A percentile compares a stretch with the other conserved stretches of the same genome.
Conservation (phyloP, 2,888 invertebrate genomes). For the Zelleria hepariella region DNA sequence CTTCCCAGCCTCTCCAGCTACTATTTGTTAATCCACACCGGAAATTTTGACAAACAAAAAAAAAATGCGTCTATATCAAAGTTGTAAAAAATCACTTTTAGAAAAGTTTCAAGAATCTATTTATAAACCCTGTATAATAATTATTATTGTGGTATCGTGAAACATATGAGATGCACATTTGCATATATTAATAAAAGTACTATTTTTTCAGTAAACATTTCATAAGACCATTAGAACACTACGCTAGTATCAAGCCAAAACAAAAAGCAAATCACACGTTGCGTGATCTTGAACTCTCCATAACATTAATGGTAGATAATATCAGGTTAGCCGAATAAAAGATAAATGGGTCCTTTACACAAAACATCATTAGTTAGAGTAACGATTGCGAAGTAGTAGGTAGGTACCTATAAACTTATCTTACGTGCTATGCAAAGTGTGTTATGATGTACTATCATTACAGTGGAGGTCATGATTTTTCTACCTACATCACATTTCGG, state of each 20-base stretch:
- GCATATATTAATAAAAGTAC: too few relatives aligned
- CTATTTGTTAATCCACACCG: too few relatives aligned
- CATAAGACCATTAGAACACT: too few relatives aligned
- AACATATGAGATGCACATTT: too few relatives aligned
- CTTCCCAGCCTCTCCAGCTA: too few relatives aligned
- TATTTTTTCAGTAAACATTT: too few relatives aligned
- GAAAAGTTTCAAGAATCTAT: too few relatives aligned
- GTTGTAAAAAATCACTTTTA: too few relatives aligned
- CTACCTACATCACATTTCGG: neutral
- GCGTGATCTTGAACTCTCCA: constrained; percentile 4
- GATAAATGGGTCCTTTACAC: constrained; percentile 10
- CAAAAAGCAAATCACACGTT: neutral
- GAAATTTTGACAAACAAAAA: too few relatives aligned
- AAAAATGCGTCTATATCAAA: too few relatives aligned
- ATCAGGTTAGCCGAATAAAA: constrained; percentile 3
- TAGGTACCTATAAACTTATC: neutral
- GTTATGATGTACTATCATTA: neutral
- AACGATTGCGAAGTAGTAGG: neutral
- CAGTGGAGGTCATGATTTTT: neutral
- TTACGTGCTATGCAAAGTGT: neutral
- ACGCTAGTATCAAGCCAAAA: neutral
- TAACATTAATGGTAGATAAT: constrained; percentile 8
- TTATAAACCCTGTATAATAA: too few relatives aligned
- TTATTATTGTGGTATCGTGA: too few relatives aligned
- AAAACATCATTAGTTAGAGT: neutral